These are phyloP conservation scores for Heliconius erato DNA, from an alignment of 2,888 invertebrate species.

Conservation along the genomic window DNA sequence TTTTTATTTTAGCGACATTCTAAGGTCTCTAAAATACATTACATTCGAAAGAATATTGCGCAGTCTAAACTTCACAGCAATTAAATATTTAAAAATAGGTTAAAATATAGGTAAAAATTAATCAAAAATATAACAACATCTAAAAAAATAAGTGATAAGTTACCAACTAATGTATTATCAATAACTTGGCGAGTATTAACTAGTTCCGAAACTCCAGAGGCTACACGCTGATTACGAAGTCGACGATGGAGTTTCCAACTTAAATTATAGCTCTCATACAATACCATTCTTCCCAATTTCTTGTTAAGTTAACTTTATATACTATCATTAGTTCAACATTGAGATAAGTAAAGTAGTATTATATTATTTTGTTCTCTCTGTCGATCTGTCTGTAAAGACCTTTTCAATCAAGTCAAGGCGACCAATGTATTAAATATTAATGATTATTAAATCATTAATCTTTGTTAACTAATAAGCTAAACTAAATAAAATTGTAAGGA, in stretches of 20 bases:
- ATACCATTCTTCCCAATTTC: constrained; percentile 18
- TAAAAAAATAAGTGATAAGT: neutral
- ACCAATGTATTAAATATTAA: neutral
- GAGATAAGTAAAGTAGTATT: neutral
- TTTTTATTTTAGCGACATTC: too few species aligned
- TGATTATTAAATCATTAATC: too few species aligned
- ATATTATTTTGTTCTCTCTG: neutral
- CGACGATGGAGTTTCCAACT: constrained; percentile 42
- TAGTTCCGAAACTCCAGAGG: constrained; percentile 38
- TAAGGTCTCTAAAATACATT: too few species aligned
- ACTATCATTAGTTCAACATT: neutral
- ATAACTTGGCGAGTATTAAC: constrained; percentile 39
- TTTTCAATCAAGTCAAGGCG: neutral
- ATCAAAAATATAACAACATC: neutral
- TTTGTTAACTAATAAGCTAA: neutral
- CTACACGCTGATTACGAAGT: constrained; percentile 46
- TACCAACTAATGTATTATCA: constrained; percentile 34
- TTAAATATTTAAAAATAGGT: neutral
- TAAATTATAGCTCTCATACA: constrained; percentile 43
- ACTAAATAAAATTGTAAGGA: too few species aligned
- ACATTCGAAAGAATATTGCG: too few species aligned
- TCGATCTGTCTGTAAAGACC: neutral
- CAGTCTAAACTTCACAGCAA: too few species aligned
- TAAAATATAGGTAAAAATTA: neutral
- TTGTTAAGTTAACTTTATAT: constrained; percentile 12